These are phyloP conservation scores for Thereva nobilitata DNA, from an alignment of 2,888 invertebrate species.

Conservation along the genomic window DNA sequence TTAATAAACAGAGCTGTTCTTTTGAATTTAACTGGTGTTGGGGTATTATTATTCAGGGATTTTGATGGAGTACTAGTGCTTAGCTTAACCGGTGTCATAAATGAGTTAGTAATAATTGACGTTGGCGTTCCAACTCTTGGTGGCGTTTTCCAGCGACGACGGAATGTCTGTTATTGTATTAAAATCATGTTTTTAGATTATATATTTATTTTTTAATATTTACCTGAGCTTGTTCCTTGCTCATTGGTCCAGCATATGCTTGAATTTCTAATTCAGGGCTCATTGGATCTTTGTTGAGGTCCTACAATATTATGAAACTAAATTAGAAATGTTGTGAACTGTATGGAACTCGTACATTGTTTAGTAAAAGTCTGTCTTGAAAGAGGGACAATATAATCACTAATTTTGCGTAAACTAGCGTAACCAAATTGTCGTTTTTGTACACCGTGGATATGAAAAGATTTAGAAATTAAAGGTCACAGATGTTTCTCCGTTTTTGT, in stretches of 20 bases:
- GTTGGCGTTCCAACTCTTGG: slow-evolving; percentile 59
- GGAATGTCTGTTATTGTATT: slow-evolving; percentile 60
- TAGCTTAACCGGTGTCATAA: slow-evolving; percentile 39
- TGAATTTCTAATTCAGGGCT: slow-evolving; percentile 75
- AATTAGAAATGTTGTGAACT: neutral
- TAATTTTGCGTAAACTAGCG: no score
- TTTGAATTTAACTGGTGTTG: slow-evolving; percentile 4
- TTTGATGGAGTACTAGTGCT: slow-evolving; percentile 45
- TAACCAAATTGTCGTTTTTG: no score
- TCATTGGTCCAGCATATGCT: slow-evolving; percentile 93
- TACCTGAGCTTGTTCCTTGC: slow-evolving; percentile 67
- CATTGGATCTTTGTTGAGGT: slow-evolving; percentile 67
- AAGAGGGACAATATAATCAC: no score
- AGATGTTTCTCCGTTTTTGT: no score
- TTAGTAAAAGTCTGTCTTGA: no score
- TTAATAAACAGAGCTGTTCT: slow-evolving; percentile 31
- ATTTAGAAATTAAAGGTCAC: no score
- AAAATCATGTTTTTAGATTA: neutral
- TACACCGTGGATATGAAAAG: no score
- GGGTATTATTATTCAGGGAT: slow-evolving; percentile 22
- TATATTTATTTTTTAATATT: slow-evolving; percentile 4
- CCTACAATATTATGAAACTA: slow-evolving; percentile 58
- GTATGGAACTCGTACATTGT: no score
- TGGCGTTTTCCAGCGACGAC: slow-evolving; percentile 82
- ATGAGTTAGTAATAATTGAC: slow-evolving; percentile 46